phyloP scores from a whole-genome alignment of 2,888 invertebrate genomes.

The Ophion ellenae region DNA sequence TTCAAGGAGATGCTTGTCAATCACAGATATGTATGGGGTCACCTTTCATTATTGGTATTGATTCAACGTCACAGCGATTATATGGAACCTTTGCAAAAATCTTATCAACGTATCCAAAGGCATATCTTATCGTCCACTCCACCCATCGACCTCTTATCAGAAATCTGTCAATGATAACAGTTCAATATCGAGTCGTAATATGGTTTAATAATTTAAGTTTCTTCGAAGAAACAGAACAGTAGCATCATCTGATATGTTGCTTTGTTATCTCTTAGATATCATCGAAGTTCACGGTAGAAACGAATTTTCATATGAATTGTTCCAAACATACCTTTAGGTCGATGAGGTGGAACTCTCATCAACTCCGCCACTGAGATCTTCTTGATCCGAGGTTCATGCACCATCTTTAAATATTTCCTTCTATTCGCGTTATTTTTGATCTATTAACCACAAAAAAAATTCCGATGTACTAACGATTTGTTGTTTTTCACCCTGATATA shows the following conservation, averaged over 20 bases:
- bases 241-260: neutral
- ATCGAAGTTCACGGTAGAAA: neutral
- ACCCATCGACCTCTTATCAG: neutral
- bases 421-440: neutral
- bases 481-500: neutral
- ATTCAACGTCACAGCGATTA: neutral
- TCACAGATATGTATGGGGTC: neutral
- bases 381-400: constrained; percentile 68
- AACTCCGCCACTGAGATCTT: constrained; percentile 79
- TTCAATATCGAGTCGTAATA: neutral
- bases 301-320: neutral
- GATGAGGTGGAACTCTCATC: constrained; percentile 76
- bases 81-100: neutral
- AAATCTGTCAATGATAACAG: neutral
- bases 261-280: neutral
- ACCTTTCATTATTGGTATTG: neutral
- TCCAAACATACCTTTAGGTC: constrained; percentile 76
- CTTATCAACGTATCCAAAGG: neutral
- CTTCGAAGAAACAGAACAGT: neutral
- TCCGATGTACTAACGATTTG: neutral
- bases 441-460: neutral
- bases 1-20: neutral
- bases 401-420: constrained; percentile 66
- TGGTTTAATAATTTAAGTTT: neutral
- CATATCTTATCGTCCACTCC: neutral